Evolutionary conservation across 2,113 vertebrate genomes (phyloP), one percentile per base, ranked within the genome.

Genomic region (Labrus mixtus): DNA sequence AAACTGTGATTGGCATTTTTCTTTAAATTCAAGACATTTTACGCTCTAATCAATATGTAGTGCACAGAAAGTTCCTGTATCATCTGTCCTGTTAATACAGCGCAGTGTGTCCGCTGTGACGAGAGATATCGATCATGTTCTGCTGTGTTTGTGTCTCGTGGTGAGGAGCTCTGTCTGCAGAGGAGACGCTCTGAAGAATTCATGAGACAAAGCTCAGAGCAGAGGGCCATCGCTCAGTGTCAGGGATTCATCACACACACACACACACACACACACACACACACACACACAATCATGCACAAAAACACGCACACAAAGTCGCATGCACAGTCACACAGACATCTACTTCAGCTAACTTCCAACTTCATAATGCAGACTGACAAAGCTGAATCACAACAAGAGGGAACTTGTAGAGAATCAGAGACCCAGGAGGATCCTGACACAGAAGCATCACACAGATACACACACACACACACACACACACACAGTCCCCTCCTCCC

Each of bases 151-250:
- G 82, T 50, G 56, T 76, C 56, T 63, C 50, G 71, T 71, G 53
- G 43, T 46, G 36, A 76, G 59, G 19, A 59, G 41, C 79, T 56
- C 29, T 33, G 68, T 79, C 66, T 79, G 69, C 77, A 61, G 80
- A 74, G 78, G 29, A 33, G 29, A 70, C 53, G 13, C 36, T 29
- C 78, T 87, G 66, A 89, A 88, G 70, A 87, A 87, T 91, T 88
- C 71, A 89, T 88, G 86, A 82, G 76, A 79, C 80, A 80, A 85
- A 88, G 82, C 86, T 88, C 83, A 50, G 78, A 83, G 84, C 73
- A 82, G 43, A 45, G 64, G 76, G 54, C 80, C 67, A 84, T 90
- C 74, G 46, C 76, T 89, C 89, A 88, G 11, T 82, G 84, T 90
- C 84, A 91, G 73, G 64, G 55, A 86, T 64, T 83, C 79, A 67